Evolutionary conservation across 2,888 invertebrate genomes (phyloP).

Genomic region (Chaetoderma sp.): DNA sequence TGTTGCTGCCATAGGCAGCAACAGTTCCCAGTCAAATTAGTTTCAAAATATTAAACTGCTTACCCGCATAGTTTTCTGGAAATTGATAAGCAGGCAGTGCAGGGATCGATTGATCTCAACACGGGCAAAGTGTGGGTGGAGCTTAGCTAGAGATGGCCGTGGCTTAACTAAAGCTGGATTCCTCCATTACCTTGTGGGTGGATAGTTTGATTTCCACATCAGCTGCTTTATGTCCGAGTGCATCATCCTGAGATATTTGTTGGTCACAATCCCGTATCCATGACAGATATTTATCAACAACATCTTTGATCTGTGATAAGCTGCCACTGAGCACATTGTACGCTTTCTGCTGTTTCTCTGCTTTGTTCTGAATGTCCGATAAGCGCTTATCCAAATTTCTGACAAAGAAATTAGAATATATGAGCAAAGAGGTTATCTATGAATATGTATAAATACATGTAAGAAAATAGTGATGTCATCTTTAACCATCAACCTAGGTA

Average conservation of each 20-base stretch:
- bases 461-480: not conserved
- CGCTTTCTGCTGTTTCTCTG: constrained; percentile 41
- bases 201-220: constrained; percentile 46
- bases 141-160: too few species aligned
- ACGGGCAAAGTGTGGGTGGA: too few species aligned
- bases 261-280: constrained; percentile 55
- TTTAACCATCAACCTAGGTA: not conserved
- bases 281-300: constrained; percentile 50
- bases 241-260: constrained; percentile 32
- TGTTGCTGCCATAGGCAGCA: too few species aligned
- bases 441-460: not conserved
- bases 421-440: too few species aligned
- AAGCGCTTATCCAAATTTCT: constrained; percentile 51
- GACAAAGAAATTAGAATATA: too few species aligned
- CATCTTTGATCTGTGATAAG: constrained; percentile 49
- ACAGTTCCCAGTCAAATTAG: too few species aligned
- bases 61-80: too few species aligned
- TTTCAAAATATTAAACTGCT: too few species aligned
- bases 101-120: too few species aligned
- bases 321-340: constrained; percentile 43
- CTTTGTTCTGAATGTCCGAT: constrained; percentile 39
- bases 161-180: too few species aligned
- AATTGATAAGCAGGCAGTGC: too few species aligned
- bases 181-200: constrained; percentile 68
- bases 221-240: constrained; percentile 39